These are phyloP conservation scores for Hyperoplus lanceolatus DNA, from an alignment of 2,797 vertebrate genomes.

Conservation along the genomic window DNA sequence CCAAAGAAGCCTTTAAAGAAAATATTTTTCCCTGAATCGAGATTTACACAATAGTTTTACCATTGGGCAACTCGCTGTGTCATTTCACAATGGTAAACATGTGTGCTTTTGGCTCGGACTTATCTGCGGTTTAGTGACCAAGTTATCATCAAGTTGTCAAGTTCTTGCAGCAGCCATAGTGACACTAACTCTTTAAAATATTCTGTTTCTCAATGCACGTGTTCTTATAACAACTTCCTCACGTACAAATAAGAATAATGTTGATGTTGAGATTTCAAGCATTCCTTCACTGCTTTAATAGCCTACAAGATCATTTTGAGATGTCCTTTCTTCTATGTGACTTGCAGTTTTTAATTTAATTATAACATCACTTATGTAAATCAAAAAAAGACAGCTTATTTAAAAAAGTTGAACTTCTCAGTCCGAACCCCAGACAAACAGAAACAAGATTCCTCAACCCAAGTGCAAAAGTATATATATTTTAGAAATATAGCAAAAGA, in stretches of 20 bases:
- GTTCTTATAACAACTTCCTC: conserved; percentile 2
- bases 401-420: background rate
- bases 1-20: conserved; percentile 56
- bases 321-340: background rate
- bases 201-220: conserved; percentile 26
- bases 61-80: conserved; percentile 64
- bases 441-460: conserved; percentile 2
- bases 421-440: background rate
- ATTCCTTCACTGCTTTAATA: conserved; percentile 9
- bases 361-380: background rate
- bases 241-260: background rate
- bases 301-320: background rate
- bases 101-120: background rate
- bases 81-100: conserved; percentile 64
- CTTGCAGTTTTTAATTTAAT: background rate
- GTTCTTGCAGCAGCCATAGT: conserved; percentile 7
- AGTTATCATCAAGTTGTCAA: conserved; percentile 44
- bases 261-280: background rate
- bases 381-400: background rate
- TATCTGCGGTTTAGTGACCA: conserved; percentile 22
- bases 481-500: background rate
- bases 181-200: conserved; percentile 1
- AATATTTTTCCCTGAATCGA: conserved; percentile 60
- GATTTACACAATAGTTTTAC: conserved; percentile 71
- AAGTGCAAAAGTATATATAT: conserved; percentile 7